These are phyloP conservation scores for Ganaspis brasiliensis DNA, from an alignment of 2,888 invertebrate genomes.

Conservation along the genomic window DNA sequence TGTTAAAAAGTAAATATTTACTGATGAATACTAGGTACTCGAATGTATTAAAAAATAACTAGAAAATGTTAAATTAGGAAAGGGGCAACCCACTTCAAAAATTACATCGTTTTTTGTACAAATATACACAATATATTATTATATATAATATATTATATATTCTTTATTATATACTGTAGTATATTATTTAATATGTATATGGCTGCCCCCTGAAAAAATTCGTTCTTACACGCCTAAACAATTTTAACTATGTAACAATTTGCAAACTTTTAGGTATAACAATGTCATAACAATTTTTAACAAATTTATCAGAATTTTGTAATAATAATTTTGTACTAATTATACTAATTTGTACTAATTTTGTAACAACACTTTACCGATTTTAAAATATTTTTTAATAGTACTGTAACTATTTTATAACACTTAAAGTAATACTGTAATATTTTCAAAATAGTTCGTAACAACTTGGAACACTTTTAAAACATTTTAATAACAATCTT, in stretches of 20 bases:
- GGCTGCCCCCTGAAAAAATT: too few species aligned
- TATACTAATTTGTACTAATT: neutral
- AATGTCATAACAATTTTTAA: neutral
- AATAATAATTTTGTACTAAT: neutral
- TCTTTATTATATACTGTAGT: too few species aligned
- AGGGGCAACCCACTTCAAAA: too few species aligned
- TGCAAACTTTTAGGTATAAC: neutral
- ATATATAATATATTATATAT: too few species aligned
- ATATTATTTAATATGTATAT: too few species aligned
- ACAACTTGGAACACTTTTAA: neutral
- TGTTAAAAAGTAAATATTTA: too few species aligned
- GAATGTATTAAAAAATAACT: too few species aligned
- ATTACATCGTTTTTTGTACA: too few species aligned
- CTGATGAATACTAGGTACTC: too few species aligned
- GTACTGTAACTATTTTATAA: neutral
- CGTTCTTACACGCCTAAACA: too few species aligned
- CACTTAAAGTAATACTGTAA: neutral
- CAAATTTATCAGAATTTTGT: neutral
- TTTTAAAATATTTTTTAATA: neutral
- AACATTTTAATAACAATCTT: neutral
- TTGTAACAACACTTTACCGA: neutral
- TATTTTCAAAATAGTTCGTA: neutral
- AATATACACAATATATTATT: too few species aligned
- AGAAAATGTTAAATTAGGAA: too few species aligned
- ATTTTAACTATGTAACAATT: neutral